Percentiles rank a stretch among this genome's conserved stretches.
phyloP scores from a whole-genome alignment of 2,797 vertebrate genomes.

The Sebastes nivosus region DNA sequence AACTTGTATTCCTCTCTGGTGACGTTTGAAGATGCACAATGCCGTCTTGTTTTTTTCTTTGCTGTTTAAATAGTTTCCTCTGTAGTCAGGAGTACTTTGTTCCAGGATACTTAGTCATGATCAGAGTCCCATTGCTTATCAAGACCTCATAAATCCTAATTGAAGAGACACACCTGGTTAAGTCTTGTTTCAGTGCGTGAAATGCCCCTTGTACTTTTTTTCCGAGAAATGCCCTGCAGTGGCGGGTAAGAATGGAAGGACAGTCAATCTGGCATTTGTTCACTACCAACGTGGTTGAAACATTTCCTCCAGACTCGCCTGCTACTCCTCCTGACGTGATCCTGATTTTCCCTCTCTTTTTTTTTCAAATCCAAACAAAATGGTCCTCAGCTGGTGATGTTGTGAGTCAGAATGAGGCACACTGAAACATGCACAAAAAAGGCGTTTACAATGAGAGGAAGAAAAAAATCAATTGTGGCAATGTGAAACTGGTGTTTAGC shows the following conservation, averaged over 20 bases:
- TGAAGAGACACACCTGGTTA: constrained; percentile 35
- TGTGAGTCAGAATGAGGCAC: constrained; percentile 31
- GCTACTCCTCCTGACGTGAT: background rate
- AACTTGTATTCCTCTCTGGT: background rate
- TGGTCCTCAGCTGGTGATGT: background rate
- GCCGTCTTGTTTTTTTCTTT: no score
- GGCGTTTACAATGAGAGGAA: background rate
- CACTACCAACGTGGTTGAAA: background rate
- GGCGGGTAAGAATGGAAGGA: background rate
- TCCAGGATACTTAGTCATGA: background rate
- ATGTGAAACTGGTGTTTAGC: background rate
- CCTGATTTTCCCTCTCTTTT: background rate
- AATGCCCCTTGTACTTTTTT: constrained; percentile 33
- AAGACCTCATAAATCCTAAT: constrained; percentile 19
- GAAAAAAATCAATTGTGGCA: background rate
- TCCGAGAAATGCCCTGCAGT: background rate
- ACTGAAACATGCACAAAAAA: background rate
- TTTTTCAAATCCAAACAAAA: constrained; percentile 25
- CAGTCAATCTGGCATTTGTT: background rate
- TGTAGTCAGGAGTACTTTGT: background rate
- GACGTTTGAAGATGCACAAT: background rate
- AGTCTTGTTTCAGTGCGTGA: background rate
- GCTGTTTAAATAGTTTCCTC: background rate
- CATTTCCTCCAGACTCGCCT: constrained; percentile 2
- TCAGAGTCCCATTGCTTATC: constrained; percentile 57